Conservation (phyloP, 2,113 vertebrate species). For the Coturnix japonica region DNA sequence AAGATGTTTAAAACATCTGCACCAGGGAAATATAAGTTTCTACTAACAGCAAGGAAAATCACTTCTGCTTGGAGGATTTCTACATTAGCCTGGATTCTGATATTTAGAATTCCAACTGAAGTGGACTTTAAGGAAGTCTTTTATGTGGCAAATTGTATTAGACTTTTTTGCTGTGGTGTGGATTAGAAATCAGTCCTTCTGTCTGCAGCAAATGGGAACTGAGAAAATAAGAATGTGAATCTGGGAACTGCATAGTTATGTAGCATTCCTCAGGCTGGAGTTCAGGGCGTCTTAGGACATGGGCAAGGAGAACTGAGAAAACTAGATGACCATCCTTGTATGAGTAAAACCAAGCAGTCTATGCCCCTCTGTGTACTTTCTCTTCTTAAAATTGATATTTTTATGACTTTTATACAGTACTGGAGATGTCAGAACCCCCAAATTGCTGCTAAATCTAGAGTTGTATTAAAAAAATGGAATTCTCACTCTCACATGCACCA, state of each 20-base stretch:
- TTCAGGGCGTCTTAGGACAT: slow-evolving; percentile 14
- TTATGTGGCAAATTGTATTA: slow-evolving; percentile 55
- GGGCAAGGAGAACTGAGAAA: not conserved
- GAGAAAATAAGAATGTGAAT: not conserved
- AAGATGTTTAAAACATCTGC: not conserved
- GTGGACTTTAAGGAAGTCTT: slow-evolving; percentile 6
- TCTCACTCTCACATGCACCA: not conserved
- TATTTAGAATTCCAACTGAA: slow-evolving; percentile 13
- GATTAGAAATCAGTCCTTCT: not conserved
- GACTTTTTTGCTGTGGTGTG: slow-evolving; percentile 28
- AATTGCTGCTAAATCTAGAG: not conserved
- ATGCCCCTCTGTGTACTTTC: not conserved
- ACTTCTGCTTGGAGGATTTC: slow-evolving; percentile 55
- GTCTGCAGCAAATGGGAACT: not conserved
- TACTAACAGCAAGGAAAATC: slow-evolving; percentile 45
- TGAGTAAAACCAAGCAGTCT: not conserved
- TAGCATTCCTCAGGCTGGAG: not conserved
- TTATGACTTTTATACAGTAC: not conserved
- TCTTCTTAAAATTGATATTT: not conserved
- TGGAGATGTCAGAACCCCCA: not conserved
- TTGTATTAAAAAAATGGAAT: not conserved
- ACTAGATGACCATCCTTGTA: not conserved
- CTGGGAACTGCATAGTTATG: not conserved
- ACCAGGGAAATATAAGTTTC: not conserved
- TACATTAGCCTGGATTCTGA: slow-evolving; percentile 32